phyloP scores from a whole-genome alignment of 30 jellyfish, hydroid and myxozoan species.

The Nemopilema nomurai region DNA sequence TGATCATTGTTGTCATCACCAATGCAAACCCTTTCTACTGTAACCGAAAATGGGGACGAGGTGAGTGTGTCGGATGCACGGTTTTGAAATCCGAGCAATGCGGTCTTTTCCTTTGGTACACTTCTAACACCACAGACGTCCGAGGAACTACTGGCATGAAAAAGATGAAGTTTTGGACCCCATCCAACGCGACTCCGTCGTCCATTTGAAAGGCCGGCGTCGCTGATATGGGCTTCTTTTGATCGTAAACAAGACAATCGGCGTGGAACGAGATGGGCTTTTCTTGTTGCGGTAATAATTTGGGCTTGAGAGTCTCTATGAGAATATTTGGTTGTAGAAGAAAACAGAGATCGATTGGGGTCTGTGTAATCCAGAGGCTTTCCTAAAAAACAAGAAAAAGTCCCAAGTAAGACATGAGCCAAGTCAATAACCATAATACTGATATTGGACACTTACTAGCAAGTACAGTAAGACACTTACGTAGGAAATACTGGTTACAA shows the following conservation, averaged over 20 bases:
- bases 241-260: conserved; percentile 20
- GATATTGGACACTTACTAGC: too few species aligned
- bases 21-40: conserved; percentile 24
- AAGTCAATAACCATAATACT: background rate
- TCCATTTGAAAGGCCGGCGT: conserved; percentile 81
- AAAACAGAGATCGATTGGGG: background rate
- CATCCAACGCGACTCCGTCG: conserved; percentile 87
- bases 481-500: too few species aligned
- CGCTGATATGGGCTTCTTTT: conserved; percentile 64
- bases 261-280: conserved; percentile 19
- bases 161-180: conserved; percentile 61
- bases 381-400: background rate
- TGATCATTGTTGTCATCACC: conserved; percentile 19
- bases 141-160: conserved; percentile 65
- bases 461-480: too few species aligned
- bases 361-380: background rate
- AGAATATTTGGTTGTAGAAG: conserved; percentile 9
- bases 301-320: conserved; percentile 34
- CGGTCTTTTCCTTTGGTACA: background rate
- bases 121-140: conserved; percentile 13
- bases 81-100: conserved; percentile 14
- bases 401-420: background rate
- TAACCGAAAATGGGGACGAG: conserved; percentile 28
- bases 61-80: background rate
- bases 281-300: conserved; percentile 30